Evolutionary conservation across 2,113 vertebrate genomes (phyloP), one percentile per base, ranked within the genome.

Genomic region (Leptodactylus fuscus): DNA sequence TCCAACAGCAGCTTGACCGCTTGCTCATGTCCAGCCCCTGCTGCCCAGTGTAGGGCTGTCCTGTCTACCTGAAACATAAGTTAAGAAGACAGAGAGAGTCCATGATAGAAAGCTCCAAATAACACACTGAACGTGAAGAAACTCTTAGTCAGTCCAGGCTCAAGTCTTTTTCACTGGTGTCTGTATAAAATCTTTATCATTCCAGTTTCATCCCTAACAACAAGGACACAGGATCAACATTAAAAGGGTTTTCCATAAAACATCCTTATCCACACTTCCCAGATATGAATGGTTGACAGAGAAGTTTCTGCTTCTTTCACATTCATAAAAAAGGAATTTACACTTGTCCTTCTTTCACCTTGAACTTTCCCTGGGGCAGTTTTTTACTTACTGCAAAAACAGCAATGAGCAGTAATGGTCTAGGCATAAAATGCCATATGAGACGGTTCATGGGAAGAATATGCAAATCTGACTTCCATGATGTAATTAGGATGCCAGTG

Each of bases 31-130:
- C 97, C 97, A 0, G 94, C 93, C 29, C 96, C 96, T 0, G 92
- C 94, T 0, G 97, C 97, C 97, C 97, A 97, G 91, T 98, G 97
- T 88, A 97, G 90, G 3, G 96, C 96, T 81, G 92, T 96, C 77
- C 96, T 92, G 20, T 94, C 95, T 51, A 88, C 70, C 97, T 97
- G 93, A 27, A 87, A 27, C 48, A 82, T 69, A 80, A 87, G 41
- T 77, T 38, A 82, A 75, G 16, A 76, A 27, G 38, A 49, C 32
- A 60, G 53, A 71, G 58, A n/a, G n/a, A 76, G 8, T 27, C 36
- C 24, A 15, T 85, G 76, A 85, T 29, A 32, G 60, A 62, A 32
- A 27, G 4, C 12, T 62, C 5, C 55, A 48, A 79, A 13, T 4
- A 55, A n/a, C n/a, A n/a, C n/a, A n/a, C n/a, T n/a, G n/a, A 77